Conservation (phyloP, 1,140 invertebrate genomes). For the Orussus abietinus region DNA sequence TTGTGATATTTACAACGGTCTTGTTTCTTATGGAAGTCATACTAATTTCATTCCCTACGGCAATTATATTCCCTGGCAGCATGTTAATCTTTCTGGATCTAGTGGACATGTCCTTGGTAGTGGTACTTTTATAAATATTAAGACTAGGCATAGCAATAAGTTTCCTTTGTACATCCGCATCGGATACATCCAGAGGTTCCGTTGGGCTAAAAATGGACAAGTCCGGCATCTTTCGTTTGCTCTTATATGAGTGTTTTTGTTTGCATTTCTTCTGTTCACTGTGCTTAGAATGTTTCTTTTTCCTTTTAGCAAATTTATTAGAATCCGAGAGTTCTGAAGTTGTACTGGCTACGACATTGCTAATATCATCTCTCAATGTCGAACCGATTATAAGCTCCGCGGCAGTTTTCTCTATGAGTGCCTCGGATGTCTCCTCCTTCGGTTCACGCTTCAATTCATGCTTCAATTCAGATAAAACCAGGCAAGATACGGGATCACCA, state of each 20-base stretch:
- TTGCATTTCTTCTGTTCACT: slow-evolving; percentile 27
- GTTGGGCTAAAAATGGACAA: slow-evolving; percentile 21
- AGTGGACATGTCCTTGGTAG: slow-evolving; percentile 14
- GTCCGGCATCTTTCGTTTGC: slow-evolving; percentile 24
- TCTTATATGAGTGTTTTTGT: slow-evolving; percentile 22
- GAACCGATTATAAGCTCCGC: background rate
- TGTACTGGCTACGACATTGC: background rate
- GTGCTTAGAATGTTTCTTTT: slow-evolving; percentile 28
- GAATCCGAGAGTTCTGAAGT: slow-evolving; percentile 12
- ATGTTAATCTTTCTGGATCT: slow-evolving; percentile 11
- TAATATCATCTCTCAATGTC: background rate
- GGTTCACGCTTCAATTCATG: slow-evolving; percentile 13
- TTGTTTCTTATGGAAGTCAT: slow-evolving; percentile 13
- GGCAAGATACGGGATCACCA: slow-evolving; percentile 19
- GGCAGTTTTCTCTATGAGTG: too few relatives aligned
- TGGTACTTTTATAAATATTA: slow-evolving; percentile 20
- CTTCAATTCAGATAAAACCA: slow-evolving; percentile 18
- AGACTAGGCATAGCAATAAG: slow-evolving; percentile 38
- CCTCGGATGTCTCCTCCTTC: slow-evolving; percentile 4
- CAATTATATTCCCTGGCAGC: slow-evolving; percentile 14
- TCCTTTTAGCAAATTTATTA: slow-evolving; percentile 24
- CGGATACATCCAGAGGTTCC: slow-evolving; percentile 38
- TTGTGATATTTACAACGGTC: slow-evolving; percentile 9
- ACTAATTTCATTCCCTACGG: slow-evolving; percentile 13
- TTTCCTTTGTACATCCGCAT: slow-evolving; percentile 38